A percentile compares a stretch with the other conserved stretches of the same genome.
phyloP scores from a whole-genome alignment of 2,797 vertebrate species.

The Helostoma temminkii region DNA sequence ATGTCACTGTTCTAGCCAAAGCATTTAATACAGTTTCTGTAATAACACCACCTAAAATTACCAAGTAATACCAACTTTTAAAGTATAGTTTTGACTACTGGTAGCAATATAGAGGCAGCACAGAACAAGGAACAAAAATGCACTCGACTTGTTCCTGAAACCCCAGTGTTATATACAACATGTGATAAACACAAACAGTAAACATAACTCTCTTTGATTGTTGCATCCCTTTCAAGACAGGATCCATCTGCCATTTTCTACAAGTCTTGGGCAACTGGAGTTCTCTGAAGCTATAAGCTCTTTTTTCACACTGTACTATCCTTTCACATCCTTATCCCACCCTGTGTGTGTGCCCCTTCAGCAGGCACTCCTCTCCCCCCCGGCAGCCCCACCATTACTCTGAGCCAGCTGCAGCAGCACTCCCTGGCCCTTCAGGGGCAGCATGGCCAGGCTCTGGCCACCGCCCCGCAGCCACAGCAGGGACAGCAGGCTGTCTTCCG shows the following conservation, averaged over 20 bases:
- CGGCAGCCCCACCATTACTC: constrained; percentile 86
- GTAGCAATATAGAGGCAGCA: neutral
- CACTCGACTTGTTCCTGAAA: neutral
- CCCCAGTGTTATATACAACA: neutral
- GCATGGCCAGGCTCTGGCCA: constrained; percentile 80
- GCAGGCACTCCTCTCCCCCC: constrained; percentile 86
- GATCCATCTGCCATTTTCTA: neutral
- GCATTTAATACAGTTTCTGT: neutral
- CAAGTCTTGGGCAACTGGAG: neutral
- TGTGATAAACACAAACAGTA: neutral
- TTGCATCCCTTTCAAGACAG: neutral
- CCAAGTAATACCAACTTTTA: neutral
- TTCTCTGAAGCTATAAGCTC: neutral
- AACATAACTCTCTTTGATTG: neutral
- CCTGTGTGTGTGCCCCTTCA: constrained; percentile 44
- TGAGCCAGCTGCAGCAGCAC: constrained; percentile 87
- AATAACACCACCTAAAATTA: neutral
- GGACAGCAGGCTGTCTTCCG: constrained; percentile 87
- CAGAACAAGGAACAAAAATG: neutral
- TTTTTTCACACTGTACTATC: constrained; percentile 28
- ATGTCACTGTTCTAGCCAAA: neutral
- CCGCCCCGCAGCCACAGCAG: constrained; percentile 80
- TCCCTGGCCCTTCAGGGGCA: constrained; percentile 86
- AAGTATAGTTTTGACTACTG: neutral
- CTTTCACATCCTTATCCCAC: constrained; percentile 28